Conservation (phyloP, 2,888 invertebrate genomes). For the Agrochola lota region DNA sequence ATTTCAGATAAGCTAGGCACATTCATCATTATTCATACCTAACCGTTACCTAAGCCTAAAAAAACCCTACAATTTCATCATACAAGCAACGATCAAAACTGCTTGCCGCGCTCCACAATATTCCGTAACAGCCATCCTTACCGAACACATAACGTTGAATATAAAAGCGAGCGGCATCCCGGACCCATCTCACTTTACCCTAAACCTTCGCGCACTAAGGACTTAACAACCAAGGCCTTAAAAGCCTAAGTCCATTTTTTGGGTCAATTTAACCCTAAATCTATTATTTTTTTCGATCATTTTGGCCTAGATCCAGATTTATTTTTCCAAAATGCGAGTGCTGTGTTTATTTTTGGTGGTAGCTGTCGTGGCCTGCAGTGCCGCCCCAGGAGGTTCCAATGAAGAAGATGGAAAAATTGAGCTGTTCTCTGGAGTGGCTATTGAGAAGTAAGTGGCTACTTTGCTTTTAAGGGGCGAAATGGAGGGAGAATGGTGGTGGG, state of each 20-base stretch:
- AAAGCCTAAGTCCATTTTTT: background rate
- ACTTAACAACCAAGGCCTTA: constrained; percentile 49
- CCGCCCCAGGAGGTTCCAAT: constrained; percentile 77
- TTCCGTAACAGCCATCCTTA: constrained; percentile 64
- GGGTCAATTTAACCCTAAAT: background rate
- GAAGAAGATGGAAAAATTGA: constrained; percentile 83
- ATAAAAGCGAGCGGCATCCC: constrained; percentile 78
- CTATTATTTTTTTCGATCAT: background rate
- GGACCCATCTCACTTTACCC: constrained; percentile 80
- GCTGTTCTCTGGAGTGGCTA: constrained; percentile 85
- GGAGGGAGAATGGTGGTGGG: background rate
- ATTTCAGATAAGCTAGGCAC: background rate
- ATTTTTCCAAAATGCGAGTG: constrained; percentile 73
- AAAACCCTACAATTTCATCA: background rate
- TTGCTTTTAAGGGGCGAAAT: background rate
- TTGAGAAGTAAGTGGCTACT: constrained; percentile 82
- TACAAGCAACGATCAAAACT: constrained; percentile 75
- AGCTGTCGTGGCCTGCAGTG: constrained; percentile 80
- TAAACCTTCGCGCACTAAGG: constrained; percentile 73
- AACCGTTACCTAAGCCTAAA: background rate
- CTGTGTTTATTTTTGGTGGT: constrained; percentile 79
- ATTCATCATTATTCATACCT: background rate
- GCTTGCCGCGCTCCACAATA: constrained; percentile 49
- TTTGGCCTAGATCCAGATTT: background rate
- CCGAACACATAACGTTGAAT: constrained; percentile 68